Percentiles rank a stretch among this genome's conserved stretches.
phyloP scores from a whole-genome alignment of 2,113 vertebrate species.

The Halichoeres trimaculatus region DNA sequence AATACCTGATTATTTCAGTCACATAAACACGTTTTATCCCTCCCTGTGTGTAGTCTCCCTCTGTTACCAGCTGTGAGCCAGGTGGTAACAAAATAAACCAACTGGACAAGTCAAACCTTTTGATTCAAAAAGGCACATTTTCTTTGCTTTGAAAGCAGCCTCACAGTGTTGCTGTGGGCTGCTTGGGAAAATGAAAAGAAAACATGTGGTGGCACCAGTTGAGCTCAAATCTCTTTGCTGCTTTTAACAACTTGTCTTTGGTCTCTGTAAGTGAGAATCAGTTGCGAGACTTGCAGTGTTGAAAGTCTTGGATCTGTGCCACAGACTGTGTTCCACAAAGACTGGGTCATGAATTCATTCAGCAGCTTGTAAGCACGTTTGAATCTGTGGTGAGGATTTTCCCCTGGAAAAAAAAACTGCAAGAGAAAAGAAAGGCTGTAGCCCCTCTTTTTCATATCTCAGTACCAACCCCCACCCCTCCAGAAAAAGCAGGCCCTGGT shows the following conservation, averaged over 20 bases:
- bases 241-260: constrained; percentile 59
- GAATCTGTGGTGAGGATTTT: constrained; percentile 56
- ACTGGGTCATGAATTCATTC: constrained; percentile 67
- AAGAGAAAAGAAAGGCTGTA: constrained; percentile 64
- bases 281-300: constrained; percentile 38
- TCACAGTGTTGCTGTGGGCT: not conserved
- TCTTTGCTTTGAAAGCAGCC: not conserved
- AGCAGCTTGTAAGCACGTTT: constrained; percentile 50
- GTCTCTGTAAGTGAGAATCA: constrained; percentile 58
- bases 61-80: too few relatives aligned
- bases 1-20: too few relatives aligned
- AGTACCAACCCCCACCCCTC: constrained; percentile 17
- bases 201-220: constrained; percentile 38
- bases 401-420: not conserved
- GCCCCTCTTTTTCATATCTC: constrained; percentile 56
- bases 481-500: constrained; percentile 45
- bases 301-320: constrained; percentile 47
- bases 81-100: too few relatives aligned
- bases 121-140: too few relatives aligned
- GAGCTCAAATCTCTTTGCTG: constrained; percentile 48
- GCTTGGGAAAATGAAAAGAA: not conserved
- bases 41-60: too few relatives aligned
- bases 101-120: too few relatives aligned
- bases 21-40: too few relatives aligned
- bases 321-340: constrained; percentile 48